A percentile compares a stretch with the other conserved stretches of the same genome.
phyloP scores from a whole-genome alignment of 2,113 vertebrate species.

The Ovis aries region ARS-UI_Ramb_v3.0 NC_056080.1:6498501-6499000 shows the following conservation, averaged over 20 bases:
- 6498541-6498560: background rate
- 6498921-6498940: too few species aligned
- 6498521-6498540: background rate
- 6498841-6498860: background rate
- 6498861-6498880: background rate
- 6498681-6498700: background rate
- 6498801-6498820: too few species aligned
- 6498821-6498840: too few species aligned
- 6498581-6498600: background rate
- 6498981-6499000: too few species aligned
- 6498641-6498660: background rate
- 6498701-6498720: accelerated
- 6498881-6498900: too few species aligned
- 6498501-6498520: background rate
- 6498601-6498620: background rate
- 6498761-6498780: background rate
- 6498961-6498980: accelerated
- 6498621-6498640: background rate
- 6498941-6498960: too few species aligned
- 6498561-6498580: background rate
- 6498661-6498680: too few species aligned
- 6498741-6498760: accelerated
- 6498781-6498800: background rate
- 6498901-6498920: too few species aligned
- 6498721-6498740: too few species aligned